These are phyloP conservation scores for Rhabditophanes sp. DNA, from an alignment of 2,888 invertebrate genomes.

Conservation along the genomic window DNA sequence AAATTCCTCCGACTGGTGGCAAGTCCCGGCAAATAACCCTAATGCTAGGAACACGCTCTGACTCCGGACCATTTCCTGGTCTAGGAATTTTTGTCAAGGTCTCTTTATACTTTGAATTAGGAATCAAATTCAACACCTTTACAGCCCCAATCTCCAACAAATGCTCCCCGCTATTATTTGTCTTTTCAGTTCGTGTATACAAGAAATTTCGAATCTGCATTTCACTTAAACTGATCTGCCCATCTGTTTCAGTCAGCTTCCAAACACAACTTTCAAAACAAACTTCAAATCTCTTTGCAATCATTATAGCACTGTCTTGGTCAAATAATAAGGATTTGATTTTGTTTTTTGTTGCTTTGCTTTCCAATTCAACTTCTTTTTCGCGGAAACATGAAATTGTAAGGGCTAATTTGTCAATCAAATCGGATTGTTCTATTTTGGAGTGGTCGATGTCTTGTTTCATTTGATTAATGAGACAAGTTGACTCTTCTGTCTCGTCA, in stretches of 20 bases:
- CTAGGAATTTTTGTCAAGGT: constrained; percentile 19
- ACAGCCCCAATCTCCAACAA: constrained; percentile 84
- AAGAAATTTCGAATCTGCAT: constrained; percentile 83
- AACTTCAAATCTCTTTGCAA: constrained; percentile 50
- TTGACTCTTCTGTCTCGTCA: too few species aligned
- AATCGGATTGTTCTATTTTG: constrained; percentile 57
- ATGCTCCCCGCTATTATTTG: constrained; percentile 92
- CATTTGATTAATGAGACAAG: too few species aligned
- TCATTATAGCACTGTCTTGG: constrained; percentile 9
- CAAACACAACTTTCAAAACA: constrained; percentile 96
- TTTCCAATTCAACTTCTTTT: constrained; percentile 42
- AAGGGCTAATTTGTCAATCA: constrained; percentile 82
- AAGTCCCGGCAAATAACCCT: constrained; percentile 86
- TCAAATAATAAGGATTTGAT: constrained; percentile 7
- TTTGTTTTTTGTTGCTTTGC: constrained; percentile 9
- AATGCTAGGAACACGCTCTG: constrained; percentile 45
- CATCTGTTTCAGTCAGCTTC: constrained; percentile 90
- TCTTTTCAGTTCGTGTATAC: constrained; percentile 86
- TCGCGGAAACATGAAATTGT: constrained; percentile 58
- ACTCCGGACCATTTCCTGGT: constrained; percentile 6
- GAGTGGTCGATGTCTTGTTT: constrained; percentile 40
- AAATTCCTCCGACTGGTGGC: constrained; percentile 78
- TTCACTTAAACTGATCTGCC: constrained; percentile 91
- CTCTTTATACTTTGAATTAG: constrained; percentile 56
- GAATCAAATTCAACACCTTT: constrained; percentile 78